These are phyloP conservation scores for Mohoua ochrocephala DNA, from an alignment of 2,113 vertebrate species.

Conservation along the genomic window DNA sequence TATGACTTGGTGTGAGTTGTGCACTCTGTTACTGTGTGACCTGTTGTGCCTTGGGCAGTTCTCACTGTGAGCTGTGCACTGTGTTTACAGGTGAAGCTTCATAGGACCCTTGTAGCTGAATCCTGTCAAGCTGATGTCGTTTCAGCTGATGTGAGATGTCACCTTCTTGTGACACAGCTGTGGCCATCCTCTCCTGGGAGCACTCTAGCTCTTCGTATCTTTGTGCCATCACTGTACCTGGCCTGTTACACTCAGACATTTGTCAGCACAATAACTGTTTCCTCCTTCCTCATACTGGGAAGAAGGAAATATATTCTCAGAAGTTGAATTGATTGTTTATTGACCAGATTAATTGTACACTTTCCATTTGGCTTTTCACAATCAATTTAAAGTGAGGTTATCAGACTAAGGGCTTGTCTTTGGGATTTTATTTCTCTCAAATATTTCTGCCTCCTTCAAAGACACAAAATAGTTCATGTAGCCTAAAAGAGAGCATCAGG, in stretches of 20 bases:
- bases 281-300: background rate
- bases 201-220: background rate
- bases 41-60: background rate
- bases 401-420: background rate
- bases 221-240: background rate
- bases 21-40: background rate
- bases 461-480: background rate
- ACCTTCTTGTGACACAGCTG: background rate
- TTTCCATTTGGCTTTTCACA: background rate
- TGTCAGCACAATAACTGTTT: background rate
- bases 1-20: background rate
- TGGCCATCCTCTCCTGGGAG: background rate
- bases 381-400: background rate
- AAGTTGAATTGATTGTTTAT: background rate
- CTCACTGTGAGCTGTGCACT: background rate
- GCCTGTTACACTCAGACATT: rapidly evolving
- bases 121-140: rapidly evolving
- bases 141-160: background rate
- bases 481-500: background rate
- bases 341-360: background rate
- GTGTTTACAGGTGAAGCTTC: background rate
- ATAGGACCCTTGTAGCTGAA: background rate
- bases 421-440: background rate
- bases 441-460: background rate
- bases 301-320: background rate